Conservation (phyloP, 2,888 invertebrate species). For the Caenorhabditis auriculariae region DNA sequence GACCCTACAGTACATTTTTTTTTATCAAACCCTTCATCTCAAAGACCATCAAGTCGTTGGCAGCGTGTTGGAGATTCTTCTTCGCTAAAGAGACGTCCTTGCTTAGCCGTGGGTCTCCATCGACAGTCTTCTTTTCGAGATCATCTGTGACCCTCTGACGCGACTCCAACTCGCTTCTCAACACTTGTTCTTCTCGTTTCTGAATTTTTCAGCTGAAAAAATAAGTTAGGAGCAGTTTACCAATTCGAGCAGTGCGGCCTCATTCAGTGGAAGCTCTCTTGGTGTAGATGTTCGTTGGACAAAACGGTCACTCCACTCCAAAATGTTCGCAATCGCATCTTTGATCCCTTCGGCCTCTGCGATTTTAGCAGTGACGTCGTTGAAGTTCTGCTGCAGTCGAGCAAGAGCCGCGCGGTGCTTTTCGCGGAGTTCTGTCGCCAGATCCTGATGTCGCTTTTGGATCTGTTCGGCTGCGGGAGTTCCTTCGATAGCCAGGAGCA, state of each 20-base stretch:
- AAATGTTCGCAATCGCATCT: constrained; percentile 28
- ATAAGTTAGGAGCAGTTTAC: no score
- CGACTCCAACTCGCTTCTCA: constrained; percentile 42
- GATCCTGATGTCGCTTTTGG: constrained; percentile 20
- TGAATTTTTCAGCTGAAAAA: not conserved
- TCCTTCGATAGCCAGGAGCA: constrained; percentile 36
- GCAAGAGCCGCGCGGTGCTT: constrained; percentile 33
- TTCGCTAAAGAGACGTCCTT: no score
- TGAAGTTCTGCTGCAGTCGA: constrained; percentile 35
- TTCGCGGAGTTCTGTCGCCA: constrained; percentile 17
- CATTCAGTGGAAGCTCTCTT: constrained; percentile 32
- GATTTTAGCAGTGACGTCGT: constrained; percentile 28
- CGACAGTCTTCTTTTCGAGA: constrained; percentile 25
- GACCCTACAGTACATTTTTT: no score
- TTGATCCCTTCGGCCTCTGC: constrained; percentile 43
- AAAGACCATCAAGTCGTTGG: no score
- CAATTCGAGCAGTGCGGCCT: constrained; percentile 22
- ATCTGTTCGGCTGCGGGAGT: constrained; percentile 29
- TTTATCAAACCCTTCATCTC: no score
- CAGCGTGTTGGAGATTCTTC: not conserved
- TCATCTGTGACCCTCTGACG: constrained; percentile 25
- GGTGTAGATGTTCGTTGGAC: constrained; percentile 17
- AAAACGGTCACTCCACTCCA: constrained; percentile 25
- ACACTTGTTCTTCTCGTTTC: constrained; percentile 33
- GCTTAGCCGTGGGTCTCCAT: no score